Conservation (phyloP, 2,888 invertebrate species). For the Trachelus stipa region DNA sequence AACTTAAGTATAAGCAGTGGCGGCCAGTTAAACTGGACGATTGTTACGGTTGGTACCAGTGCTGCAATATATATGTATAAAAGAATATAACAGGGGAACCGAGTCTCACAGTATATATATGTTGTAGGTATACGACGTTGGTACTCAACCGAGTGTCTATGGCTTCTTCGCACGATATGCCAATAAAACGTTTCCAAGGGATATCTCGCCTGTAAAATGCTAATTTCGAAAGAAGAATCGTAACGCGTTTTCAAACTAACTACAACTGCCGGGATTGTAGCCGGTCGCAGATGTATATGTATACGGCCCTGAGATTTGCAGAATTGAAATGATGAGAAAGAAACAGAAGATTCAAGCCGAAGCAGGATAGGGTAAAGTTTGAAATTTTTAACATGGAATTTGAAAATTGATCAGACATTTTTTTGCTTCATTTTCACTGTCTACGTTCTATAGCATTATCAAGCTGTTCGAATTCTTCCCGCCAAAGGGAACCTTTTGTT, state of each 20-base stretch:
- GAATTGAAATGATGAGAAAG: neutral
- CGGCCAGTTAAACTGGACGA: slow-evolving; percentile 36
- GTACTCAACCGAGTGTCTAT: slow-evolving; percentile 35
- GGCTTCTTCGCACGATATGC: slow-evolving; percentile 62
- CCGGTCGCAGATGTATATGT: neutral
- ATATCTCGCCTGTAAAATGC: slow-evolving; percentile 58
- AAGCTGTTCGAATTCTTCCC: neutral
- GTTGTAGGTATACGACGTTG: neutral
- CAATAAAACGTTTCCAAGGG: slow-evolving; percentile 60
- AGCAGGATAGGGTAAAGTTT: neutral
- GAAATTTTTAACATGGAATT: neutral
- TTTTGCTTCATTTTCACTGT: neutral
- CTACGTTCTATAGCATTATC: neutral
- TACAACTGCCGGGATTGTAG: slow-evolving; percentile 38
- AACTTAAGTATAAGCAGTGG: slow-evolving; percentile 44
- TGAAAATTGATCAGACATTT: neutral
- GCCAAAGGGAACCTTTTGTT: neutral
- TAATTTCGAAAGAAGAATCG: slow-evolving; percentile 50
- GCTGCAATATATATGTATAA: slow-evolving; percentile 7
- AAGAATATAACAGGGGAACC: slow-evolving; percentile 30
- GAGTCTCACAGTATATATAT: neutral
- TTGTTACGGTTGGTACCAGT: slow-evolving; percentile 20
- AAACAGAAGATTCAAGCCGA: neutral
- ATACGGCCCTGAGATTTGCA: neutral
- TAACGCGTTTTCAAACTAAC: slow-evolving; percentile 54